These are phyloP conservation scores for Falcunculus frontatus DNA, from an alignment of 2,113 vertebrate genomes.

Conservation along the genomic window DNA sequence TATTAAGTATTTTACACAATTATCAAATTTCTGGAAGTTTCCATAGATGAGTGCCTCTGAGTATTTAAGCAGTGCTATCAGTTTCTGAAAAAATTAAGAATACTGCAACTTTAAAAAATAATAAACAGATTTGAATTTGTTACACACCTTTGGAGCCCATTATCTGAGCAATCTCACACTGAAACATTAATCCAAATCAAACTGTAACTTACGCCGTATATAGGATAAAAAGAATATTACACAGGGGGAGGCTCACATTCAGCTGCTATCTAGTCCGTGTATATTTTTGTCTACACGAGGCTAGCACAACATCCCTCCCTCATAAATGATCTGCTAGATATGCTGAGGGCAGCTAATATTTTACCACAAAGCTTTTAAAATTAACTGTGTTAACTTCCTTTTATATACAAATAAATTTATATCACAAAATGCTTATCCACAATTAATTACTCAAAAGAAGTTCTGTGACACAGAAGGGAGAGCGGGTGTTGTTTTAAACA, in stretches of 20 bases:
- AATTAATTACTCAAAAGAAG: neutral
- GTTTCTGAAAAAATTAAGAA: slow-evolving; percentile 26
- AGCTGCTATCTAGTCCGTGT: neutral
- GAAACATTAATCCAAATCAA: slow-evolving; percentile 13
- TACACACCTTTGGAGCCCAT: slow-evolving; percentile 25
- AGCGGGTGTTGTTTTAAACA: neutral
- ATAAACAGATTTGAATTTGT: slow-evolving; percentile 18
- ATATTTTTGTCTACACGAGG: neutral
- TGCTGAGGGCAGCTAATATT: neutral
- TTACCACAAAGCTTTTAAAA: slow-evolving; percentile 4
- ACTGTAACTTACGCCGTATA: slow-evolving; percentile 68
- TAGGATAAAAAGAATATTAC: slow-evolving; percentile 80
- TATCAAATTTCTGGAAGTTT: neutral
- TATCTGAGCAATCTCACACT: slow-evolving; percentile 36
- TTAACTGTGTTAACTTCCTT: neutral
- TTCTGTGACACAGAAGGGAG: neutral
- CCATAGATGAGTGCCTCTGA: neutral
- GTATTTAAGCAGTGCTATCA: neutral
- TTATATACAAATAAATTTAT: neutral
- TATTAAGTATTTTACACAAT: neutral
- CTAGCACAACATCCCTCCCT: slow-evolving; percentile 4
- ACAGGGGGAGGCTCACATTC: slow-evolving; percentile 68
- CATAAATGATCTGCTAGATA: neutral
- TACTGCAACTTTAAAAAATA: slow-evolving; percentile 77
- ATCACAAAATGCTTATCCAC: slow-evolving; percentile 7